Base-by-base conservation (phyloP, 92 coral and sea anemone genomes). In the Epizoanthus fatuus region DNA sequence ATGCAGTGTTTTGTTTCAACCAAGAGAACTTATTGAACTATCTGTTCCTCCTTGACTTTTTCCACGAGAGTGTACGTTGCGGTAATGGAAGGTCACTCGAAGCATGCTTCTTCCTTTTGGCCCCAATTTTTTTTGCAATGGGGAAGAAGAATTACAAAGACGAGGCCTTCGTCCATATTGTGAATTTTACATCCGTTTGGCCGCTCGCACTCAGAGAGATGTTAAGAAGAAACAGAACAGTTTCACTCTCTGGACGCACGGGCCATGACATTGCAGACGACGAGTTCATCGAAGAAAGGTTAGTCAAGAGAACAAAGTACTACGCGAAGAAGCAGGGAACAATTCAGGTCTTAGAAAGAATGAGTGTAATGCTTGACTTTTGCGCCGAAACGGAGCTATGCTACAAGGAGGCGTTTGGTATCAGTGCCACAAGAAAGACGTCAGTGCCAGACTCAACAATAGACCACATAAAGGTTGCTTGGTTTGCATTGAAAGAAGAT, bases 281-380 rank as follows among this genome's bases (percentile, higher is more conserved):
- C 20, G 90, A 86, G 68, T 86, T 62, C 32, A 76, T 79, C 67
- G 90, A 86, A 67, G 79, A 75, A 56, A 63, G 58, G 56, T 39
- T 86, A 51, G 90, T 86, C 54, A 63, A 78, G 69, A 85, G 86
- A 20, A 62, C 75, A 14, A 85, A 85, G 84, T 51, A 75, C 17
- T 85, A 85, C 51, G 89, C 85, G 9, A 51, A 80, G 84, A 85
- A 85, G 65, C 89, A 85, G 63, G 75, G 84, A 52, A 85, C 75
- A 5, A 29, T 85, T 22, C 84, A 76, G 68, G 75, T 85, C 75
- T 75, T 85, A 15, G 68, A 75, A 44, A 85, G 75, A 68, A 60
- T 85, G 40, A 75, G 76, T 54, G 63, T 86, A 79, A 78, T 67
- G 58, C 67, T 29, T 29, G 35, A 29, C 35, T 29, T 29, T 29